These are phyloP conservation scores for Pantala flavescens DNA, from an alignment of 1,140 invertebrate species.

Conservation along the genomic window DNA sequence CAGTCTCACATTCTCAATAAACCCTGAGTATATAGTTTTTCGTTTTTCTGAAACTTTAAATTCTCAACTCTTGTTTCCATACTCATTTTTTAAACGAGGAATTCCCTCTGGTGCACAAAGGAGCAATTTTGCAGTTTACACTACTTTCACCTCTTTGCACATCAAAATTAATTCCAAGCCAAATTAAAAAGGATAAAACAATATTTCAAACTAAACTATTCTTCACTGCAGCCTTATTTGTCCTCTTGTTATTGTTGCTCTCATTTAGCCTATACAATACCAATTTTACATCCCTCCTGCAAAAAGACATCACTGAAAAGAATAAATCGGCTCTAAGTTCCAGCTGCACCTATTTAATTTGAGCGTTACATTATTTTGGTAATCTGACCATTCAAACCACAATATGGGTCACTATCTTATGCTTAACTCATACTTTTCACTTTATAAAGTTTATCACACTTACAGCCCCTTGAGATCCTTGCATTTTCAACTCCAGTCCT, in stretches of 20 bases:
- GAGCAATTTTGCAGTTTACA: neutral
- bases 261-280: neutral
- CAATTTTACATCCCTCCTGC: neutral
- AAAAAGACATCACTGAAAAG: neutral
- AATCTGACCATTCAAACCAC: neutral
- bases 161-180: neutral
- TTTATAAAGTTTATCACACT: conserved; percentile 3
- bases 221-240: conserved; percentile 4
- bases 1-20: conserved; percentile 2
- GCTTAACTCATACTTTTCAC: neutral
- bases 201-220: neutral
- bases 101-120: neutral
- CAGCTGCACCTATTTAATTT: neutral
- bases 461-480: neutral
- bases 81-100: neutral
- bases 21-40: conserved; percentile 10
- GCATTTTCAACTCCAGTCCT: neutral
- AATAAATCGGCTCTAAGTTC: neutral
- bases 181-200: conserved; percentile 1
- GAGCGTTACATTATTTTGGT: conserved; percentile 9
- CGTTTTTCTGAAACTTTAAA: neutral
- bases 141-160: neutral
- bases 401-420: conserved; percentile 6
- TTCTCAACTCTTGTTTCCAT: neutral
- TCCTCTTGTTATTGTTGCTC: neutral